Conservation (phyloP, 1,140 invertebrate species). For the Batillaria attramentaria region DNA sequence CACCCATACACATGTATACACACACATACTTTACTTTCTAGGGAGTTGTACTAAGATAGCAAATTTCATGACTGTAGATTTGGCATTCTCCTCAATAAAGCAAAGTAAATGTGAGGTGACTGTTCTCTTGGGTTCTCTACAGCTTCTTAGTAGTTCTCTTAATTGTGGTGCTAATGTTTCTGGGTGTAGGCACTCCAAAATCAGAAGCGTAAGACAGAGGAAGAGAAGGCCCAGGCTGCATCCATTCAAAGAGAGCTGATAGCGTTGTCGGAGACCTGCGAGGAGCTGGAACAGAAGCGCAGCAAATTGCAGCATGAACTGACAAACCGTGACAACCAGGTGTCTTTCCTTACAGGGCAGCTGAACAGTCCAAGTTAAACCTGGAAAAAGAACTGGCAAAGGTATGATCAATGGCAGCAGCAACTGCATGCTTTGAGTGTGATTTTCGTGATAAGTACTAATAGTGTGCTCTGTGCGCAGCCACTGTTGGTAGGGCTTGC, state of each 20-base stretch:
- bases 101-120: too few species aligned
- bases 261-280: slow-evolving; percentile 50
- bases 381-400: slow-evolving; percentile 48
- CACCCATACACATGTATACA: too few species aligned
- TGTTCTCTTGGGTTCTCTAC: too few species aligned
- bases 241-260: slow-evolving; percentile 50
- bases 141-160: background rate
- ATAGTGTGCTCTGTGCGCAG: too few species aligned
- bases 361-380: slow-evolving; percentile 47
- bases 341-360: slow-evolving; percentile 51
- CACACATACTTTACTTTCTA: too few species aligned
- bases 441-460: too few species aligned
- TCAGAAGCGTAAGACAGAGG: slow-evolving; percentile 58
- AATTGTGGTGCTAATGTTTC: slow-evolving; percentile 1
- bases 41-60: too few species aligned
- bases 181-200: slow-evolving; percentile 55
- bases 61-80: too few species aligned
- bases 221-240: slow-evolving; percentile 50
- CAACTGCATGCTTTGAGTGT: too few species aligned
- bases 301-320: slow-evolving; percentile 53
- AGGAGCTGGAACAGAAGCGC: slow-evolving; percentile 54
- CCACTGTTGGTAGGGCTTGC: too few species aligned
- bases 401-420: slow-evolving; percentile 38
- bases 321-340: slow-evolving; percentile 53
- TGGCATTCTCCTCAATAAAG: too few species aligned